Conservation (phyloP, 2,797 vertebrate species). For the Smutsia gigantea region DNA sequence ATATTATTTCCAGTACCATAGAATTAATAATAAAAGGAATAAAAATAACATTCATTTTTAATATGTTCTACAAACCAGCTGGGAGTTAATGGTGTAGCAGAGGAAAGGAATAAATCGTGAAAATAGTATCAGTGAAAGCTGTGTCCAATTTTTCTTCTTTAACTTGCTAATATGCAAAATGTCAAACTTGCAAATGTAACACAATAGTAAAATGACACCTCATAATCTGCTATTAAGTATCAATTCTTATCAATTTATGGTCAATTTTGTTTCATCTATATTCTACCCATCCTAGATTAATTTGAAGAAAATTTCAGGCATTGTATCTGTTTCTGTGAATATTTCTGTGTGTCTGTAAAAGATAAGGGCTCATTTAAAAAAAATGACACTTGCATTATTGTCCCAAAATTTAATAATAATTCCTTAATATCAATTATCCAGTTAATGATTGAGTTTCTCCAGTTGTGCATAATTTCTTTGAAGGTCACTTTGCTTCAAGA, state of each 20-base stretch:
- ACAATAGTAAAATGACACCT: not conserved
- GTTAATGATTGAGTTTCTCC: not conserved
- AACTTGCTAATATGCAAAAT: not conserved
- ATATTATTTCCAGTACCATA: not conserved
- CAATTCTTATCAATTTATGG: not conserved
- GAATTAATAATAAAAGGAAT: conserved; percentile 36
- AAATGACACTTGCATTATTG: not conserved
- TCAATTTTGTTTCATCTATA: not conserved
- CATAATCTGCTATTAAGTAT: not conserved
- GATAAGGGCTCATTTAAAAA: not conserved
- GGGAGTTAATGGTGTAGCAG: conserved; percentile 14
- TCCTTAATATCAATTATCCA: not conserved
- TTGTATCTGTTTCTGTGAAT: not conserved
- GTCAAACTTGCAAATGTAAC: not conserved
- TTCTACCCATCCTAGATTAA: not conserved
- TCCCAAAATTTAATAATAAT: not conserved
- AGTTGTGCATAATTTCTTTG: not conserved
- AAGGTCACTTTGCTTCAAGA: not conserved
- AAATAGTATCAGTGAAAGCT: conserved; percentile 25
- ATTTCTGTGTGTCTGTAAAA: not conserved
- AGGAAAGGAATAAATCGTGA: not conserved
- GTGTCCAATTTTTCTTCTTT: not conserved
- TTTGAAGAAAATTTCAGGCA: not conserved
- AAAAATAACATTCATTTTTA: conserved; percentile 12
- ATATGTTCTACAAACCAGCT: not conserved